phyloP scores from a whole-genome alignment of 2,113 vertebrate species.

The Myxocyprinus asiaticus region DNA sequence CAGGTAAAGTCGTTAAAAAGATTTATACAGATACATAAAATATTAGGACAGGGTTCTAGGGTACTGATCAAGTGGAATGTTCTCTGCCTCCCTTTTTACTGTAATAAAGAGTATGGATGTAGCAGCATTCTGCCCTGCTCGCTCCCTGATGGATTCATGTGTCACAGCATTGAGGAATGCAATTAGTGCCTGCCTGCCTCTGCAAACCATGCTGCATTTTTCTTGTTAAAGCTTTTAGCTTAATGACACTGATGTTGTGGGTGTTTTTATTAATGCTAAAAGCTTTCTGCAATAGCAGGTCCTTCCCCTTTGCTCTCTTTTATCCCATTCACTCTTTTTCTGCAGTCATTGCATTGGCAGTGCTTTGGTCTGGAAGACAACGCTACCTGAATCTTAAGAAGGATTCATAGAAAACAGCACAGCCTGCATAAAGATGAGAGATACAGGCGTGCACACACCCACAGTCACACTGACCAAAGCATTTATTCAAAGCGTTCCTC shows the following conservation, averaged over 20 bases:
- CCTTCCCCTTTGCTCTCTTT: neutral
- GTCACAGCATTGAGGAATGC: constrained; percentile 27
- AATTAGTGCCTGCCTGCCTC: constrained; percentile 6
- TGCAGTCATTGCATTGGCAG: constrained; percentile 9
- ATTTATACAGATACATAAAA: neutral
- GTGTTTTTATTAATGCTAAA: constrained; percentile 46
- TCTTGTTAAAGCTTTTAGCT: constrained; percentile 55
- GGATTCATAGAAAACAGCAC: constrained; percentile 5
- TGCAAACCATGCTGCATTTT: neutral
- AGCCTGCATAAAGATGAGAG: neutral
- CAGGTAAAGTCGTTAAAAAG: constrained; percentile 3
- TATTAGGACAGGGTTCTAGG: too few relatives aligned
- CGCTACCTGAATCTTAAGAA: constrained; percentile 53
- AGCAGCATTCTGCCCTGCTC: neutral
- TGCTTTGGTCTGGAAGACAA: constrained; percentile 24
- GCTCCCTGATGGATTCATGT: constrained; percentile 35
- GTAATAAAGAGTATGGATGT: neutral
- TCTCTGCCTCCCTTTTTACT: neutral
- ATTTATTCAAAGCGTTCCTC: neutral
- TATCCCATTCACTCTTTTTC: constrained; percentile 29
- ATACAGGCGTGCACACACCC: constrained; percentile 35
- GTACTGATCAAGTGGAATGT: neutral
- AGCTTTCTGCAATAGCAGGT: constrained; percentile 17
- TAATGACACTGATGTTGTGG: constrained; percentile 45
- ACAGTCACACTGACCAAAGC: constrained; percentile 51